These are phyloP conservation scores for Sepioteuthis lessoniana DNA, from an alignment of 2,888 invertebrate species.

Conservation along the genomic window DNA sequence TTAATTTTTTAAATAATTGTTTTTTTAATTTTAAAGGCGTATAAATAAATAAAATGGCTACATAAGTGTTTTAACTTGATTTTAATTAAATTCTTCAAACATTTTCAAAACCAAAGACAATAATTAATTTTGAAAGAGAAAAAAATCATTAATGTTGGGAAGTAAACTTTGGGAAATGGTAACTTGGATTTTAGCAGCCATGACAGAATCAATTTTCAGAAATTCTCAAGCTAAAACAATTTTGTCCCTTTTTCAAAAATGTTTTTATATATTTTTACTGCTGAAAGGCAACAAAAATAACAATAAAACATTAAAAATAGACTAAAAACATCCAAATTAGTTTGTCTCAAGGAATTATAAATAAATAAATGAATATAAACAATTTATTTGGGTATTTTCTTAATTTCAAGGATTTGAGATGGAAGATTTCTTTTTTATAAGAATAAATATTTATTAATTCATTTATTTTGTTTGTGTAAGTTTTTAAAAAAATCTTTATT, in stretches of 20 bases:
- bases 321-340: too few species aligned
- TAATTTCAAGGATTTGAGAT: neutral
- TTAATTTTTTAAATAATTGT: neutral
- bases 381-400: neutral
- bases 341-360: neutral
- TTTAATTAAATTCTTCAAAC: conserved; percentile 9
- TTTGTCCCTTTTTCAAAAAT: neutral
- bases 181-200: neutral
- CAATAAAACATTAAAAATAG: neutral
- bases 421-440: neutral
- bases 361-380: neutral
- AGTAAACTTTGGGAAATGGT: neutral
- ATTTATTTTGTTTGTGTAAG: too few species aligned
- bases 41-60: neutral
- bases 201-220: neutral
- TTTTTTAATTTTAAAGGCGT: neutral
- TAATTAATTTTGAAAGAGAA: neutral
- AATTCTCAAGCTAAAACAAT: neutral
- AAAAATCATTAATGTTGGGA: neutral
- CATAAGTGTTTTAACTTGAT: conserved; percentile 17
- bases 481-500: neutral
- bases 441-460: neutral
- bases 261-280: neutral
- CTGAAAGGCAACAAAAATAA: neutral
- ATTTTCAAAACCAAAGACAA: neutral